phyloP scores from a whole-genome alignment of 92 coral and sea anemone species.

The Epizoanthus illoricatus region DNA sequence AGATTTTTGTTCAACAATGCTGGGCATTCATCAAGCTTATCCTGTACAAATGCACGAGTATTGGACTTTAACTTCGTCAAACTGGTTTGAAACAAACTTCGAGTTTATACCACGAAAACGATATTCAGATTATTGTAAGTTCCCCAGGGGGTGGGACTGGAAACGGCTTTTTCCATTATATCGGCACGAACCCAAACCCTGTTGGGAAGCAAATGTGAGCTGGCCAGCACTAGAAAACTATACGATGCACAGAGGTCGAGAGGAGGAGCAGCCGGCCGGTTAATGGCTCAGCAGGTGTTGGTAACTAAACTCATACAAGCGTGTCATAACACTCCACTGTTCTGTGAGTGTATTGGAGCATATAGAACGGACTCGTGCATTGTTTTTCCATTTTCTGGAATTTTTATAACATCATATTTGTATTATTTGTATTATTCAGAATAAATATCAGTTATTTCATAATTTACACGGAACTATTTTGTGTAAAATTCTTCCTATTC shows the following conservation, averaged over 20 bases:
- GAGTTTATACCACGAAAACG: constrained; percentile 41
- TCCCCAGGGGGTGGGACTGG: constrained; percentile 61
- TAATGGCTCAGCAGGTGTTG: too few species aligned
- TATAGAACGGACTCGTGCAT: too few species aligned
- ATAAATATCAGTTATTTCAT: too few species aligned
- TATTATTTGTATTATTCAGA: too few species aligned
- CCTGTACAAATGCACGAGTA: constrained; percentile 48
- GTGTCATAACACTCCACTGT: too few species aligned
- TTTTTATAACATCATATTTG: too few species aligned
- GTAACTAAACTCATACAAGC: too few species aligned
- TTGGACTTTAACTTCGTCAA: constrained; percentile 51
- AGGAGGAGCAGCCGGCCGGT: neutral
- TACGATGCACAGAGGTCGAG: constrained; percentile 33
- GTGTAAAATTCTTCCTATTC: too few species aligned
- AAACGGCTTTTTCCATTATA: constrained; percentile 27
- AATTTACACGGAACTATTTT: too few species aligned
- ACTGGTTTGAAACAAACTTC: constrained; percentile 38
- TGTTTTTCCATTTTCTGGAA: too few species aligned
- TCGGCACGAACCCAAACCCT: constrained; percentile 55
- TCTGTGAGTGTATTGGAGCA: too few species aligned
- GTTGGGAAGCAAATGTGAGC: constrained; percentile 43
- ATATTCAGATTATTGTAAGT: constrained; percentile 41
- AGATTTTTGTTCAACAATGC: constrained; percentile 36
- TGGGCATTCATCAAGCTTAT: constrained; percentile 65
- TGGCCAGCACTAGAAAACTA: constrained; percentile 44